Evolutionary conservation across 1,140 invertebrate species (phyloP).

Genomic region (Adelges cooleyi): DNA sequence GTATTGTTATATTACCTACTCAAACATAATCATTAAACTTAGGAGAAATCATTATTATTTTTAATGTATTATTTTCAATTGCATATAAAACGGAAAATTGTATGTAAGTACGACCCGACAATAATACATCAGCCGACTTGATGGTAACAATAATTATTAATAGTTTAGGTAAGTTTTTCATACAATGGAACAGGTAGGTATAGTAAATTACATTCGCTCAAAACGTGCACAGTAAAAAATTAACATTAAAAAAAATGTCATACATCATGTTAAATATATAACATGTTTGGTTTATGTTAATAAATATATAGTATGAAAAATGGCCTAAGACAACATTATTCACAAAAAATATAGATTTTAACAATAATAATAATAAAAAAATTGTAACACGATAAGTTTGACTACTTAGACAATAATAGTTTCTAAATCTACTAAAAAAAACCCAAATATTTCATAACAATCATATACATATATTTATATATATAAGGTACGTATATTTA

Average conservation of each 20-base stretch:
- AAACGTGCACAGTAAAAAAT: background rate
- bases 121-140: too few relatives aligned
- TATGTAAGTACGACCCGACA: too few relatives aligned
- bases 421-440: constrained; percentile 21
- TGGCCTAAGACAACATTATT: background rate
- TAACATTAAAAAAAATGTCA: too few relatives aligned
- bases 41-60: too few relatives aligned
- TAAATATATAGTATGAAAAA: constrained; percentile 15
- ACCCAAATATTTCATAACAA: constrained; percentile 21
- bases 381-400: constrained; percentile 11
- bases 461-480: background rate
- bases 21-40: too few relatives aligned
- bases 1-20: too few relatives aligned
- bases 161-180: too few relatives aligned
- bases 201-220: background rate
- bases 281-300: background rate
- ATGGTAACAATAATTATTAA: too few relatives aligned
- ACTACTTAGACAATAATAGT: constrained; percentile 26
- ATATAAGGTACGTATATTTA: too few relatives aligned
- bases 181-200: too few relatives aligned
- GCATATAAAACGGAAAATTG: too few relatives aligned
- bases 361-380: constrained; percentile 5
- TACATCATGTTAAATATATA: background rate
- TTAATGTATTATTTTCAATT: too few relatives aligned
- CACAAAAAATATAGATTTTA: constrained; percentile 21